phyloP scores from a whole-genome alignment of 1,140 invertebrate species.

The Ips nitidus region DNA sequence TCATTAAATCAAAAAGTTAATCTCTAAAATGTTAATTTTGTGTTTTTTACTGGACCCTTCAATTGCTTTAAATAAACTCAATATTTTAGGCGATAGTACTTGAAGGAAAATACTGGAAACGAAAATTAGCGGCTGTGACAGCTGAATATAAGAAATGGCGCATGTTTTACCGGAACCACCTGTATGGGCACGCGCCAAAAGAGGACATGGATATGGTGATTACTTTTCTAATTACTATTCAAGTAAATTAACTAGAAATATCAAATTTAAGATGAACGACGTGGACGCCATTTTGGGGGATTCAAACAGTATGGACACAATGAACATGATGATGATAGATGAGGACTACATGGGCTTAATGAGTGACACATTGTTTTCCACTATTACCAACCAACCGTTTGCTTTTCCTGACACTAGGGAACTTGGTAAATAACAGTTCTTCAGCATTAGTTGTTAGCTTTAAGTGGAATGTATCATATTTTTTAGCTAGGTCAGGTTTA shows the following conservation, averaged over 20 bases:
- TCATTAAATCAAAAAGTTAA: too few relatives aligned
- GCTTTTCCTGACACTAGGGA: conserved; percentile 96
- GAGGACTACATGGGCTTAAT: conserved; percentile 87
- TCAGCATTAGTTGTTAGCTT: neutral
- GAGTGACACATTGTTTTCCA: conserved; percentile 88
- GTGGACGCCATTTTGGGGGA: conserved; percentile 78
- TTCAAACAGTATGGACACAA: conserved; percentile 63
- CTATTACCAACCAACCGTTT: conserved; percentile 88
- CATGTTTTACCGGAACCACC: conserved; percentile 86
- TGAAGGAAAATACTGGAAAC: conserved; percentile 99
- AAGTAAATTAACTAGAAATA: too few relatives aligned
- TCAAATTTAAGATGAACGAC: conserved; percentile 62
- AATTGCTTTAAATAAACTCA: too few relatives aligned
- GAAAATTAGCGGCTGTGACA: conserved; percentile 92
- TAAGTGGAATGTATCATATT: conserved; percentile 14
- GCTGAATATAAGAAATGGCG: conserved; percentile 99
- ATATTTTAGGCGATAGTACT: conserved; percentile 79
- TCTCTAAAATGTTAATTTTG: too few relatives aligned
- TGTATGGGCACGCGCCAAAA: conserved; percentile 72
- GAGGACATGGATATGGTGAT: conserved; percentile 76
- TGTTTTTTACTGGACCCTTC: too few relatives aligned
- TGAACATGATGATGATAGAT: conserved; percentile 83
- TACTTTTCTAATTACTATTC: neutral
- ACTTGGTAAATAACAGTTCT: conserved; percentile 69
- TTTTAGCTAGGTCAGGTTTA: conserved; percentile 65